phyloP scores from a whole-genome alignment of 2,888 invertebrate species.

The Scaptomyza reducta region DNA sequence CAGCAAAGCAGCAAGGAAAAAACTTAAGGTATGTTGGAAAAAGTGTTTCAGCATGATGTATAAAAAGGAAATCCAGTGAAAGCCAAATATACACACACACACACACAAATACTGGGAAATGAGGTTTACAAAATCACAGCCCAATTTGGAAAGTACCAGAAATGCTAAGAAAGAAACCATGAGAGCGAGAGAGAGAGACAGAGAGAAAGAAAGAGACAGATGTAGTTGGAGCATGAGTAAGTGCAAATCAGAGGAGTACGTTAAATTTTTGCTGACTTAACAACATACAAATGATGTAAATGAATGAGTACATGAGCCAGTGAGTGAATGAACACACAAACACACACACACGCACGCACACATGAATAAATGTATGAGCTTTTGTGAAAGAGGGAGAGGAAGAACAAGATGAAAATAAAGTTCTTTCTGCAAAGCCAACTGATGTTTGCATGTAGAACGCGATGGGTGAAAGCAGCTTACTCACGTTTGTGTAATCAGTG shows the following conservation, averaged over 20 bases:
- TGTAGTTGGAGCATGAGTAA: conserved; percentile 37
- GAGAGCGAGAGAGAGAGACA: background rate
- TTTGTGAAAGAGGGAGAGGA: background rate
- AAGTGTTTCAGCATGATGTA: conserved; percentile 27
- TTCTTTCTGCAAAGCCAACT: conserved; percentile 16
- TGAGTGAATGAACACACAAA: conserved; percentile 47
- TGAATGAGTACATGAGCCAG: conserved; percentile 70
- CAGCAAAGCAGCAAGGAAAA: conserved; percentile 3
- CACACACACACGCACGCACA: conserved; percentile 6
- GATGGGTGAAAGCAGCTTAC: conserved; percentile 78
- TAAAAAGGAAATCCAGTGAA: conserved; percentile 46
- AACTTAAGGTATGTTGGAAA: conserved; percentile 4
- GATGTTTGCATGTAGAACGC: conserved; percentile 78
- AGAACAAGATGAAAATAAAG: conserved; percentile 47
- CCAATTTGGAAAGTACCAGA: conserved; percentile 49
- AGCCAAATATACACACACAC: conserved; percentile 21
- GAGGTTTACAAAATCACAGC: conserved; percentile 55
- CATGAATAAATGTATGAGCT: conserved; percentile 75
- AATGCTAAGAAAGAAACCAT: conserved; percentile 3
- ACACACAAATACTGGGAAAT: conserved; percentile 18
- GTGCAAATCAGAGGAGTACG: conserved; percentile 74
- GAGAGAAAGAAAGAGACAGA: background rate
- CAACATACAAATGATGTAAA: conserved; percentile 80
- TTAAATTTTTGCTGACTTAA: conserved; percentile 78
- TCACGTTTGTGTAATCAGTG: conserved; percentile 82